Percentiles rank a stretch among this genome's conserved stretches.
These are phyloP conservation scores for Agrenia bidenticulata DNA, from an alignment of 2,888 invertebrate genomes.

Conservation along the genomic window DNA sequence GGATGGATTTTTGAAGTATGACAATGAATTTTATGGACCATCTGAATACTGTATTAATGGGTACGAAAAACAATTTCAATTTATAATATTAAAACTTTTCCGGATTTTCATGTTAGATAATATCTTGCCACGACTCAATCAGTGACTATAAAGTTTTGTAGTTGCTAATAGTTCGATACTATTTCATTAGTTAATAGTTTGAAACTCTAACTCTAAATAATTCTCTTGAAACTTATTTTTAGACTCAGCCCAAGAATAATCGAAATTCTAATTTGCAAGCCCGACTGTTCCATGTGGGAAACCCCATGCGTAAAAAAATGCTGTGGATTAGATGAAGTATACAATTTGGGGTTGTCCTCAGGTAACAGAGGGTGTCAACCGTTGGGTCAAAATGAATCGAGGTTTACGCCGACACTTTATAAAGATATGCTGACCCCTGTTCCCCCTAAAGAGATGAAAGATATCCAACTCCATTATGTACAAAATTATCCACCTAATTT, in stretches of 20 bases:
- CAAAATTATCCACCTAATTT: conserved; percentile 43
- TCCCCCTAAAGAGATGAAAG: conserved; percentile 18
- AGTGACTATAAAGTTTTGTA: no score
- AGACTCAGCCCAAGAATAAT: conserved; percentile 40
- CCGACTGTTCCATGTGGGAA: conserved; percentile 31
- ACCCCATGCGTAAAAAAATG: conserved; percentile 43
- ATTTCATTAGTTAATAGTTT: no score
- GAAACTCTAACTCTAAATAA: no score
- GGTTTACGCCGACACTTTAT: conserved; percentile 34
- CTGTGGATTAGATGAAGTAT: conserved; percentile 36
- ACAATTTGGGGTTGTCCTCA: conserved; percentile 32
- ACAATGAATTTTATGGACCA: conserved; percentile 38
- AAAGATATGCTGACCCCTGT: conserved; percentile 31
- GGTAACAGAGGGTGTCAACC: conserved; percentile 39
- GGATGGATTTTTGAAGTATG: conserved; percentile 37
- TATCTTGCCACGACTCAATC: no score
- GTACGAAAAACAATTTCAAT: no score
- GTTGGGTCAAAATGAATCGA: conserved; percentile 24
- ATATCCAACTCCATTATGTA: conserved; percentile 35
- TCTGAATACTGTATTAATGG: conserved; percentile 40
- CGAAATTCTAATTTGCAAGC: conserved; percentile 39
- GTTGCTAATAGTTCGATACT: no score
- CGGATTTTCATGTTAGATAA: no score
- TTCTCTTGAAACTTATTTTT: no score
- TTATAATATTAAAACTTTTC: no score